Base-by-base conservation (phyloP, 1,140 invertebrate genomes). In the Cydia pomonella region DNA sequence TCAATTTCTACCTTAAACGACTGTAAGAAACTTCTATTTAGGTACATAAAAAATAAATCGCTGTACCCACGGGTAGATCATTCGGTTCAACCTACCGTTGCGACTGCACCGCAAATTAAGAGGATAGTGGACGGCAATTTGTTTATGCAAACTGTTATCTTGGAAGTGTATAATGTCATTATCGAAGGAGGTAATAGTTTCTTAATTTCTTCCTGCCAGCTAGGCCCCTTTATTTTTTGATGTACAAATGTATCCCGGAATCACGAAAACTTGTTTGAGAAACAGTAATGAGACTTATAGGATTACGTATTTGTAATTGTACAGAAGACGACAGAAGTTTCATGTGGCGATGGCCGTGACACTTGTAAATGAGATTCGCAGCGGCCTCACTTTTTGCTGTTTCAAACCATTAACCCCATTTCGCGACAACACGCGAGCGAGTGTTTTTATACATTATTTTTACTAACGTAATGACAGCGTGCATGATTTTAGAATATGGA, bases 351-450 rank as follows among this genome's bases (percentile, higher is more conserved):
- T 79, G 80, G 80, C 77, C 80, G 77, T 79, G 80, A 78, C 75
- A 41, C 62, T 21, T 47, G 44, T 23, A 59, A 59, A 59, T 47
- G 64, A 62, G n/a, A 64, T 64, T 33, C 63, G 63, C 63, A 13
- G 63, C 50, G 73, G 72, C 64, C 75, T 76, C 75, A 76, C 71
- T 75, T 80, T 81, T 78, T 80, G 63, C 79, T 77, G 73, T 79
- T 74, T 41, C 27, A 78, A 83, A 82, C 79, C 77, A 85, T 85
- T 83, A 85, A 79, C 83, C 79, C 73, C 77, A 73, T 81, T 83
- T 75, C 23, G 78, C 73, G 77, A 77, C 83, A 82, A 53, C 79
- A 80, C 79, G 82, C 79, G 77, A 83, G 64, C 33, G 77, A 80
- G 64, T 50, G 53, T 41, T 62, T 73, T 76, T 75, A 75, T 74